phyloP scores from a whole-genome alignment of 1,140 invertebrate species.

The Sogatella furcifera region DNA sequence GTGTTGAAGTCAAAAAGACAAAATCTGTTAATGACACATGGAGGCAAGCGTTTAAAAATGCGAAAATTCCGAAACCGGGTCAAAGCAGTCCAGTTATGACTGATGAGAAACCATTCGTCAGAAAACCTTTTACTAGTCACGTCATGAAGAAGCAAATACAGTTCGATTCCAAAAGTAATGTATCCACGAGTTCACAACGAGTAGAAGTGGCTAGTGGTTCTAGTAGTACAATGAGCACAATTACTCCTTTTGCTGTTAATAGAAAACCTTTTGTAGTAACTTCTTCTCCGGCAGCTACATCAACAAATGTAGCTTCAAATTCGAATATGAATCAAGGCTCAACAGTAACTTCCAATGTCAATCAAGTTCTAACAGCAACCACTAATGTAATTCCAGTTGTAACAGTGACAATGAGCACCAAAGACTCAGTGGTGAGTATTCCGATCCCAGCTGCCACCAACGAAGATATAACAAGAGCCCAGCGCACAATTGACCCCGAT shows the following conservation, averaged over 20 bases:
- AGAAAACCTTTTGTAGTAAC: too few species aligned
- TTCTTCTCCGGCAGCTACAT: too few species aligned
- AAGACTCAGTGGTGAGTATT: background rate
- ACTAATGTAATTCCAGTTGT: background rate
- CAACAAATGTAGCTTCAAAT: too few species aligned
- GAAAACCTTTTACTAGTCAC: constrained; percentile 15
- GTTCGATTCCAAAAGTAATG: background rate
- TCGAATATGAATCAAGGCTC: too few species aligned
- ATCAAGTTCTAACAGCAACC: background rate
- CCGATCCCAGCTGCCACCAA: background rate
- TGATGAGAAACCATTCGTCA: constrained; percentile 15
- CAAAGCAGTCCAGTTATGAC: constrained; percentile 14
- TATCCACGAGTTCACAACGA: too few species aligned
- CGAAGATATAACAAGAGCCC: too few species aligned
- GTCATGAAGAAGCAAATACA: background rate
- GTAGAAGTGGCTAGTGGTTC: too few species aligned
- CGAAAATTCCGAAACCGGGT: constrained; percentile 24
- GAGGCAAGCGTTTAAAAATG: constrained; percentile 25
- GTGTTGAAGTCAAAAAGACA: constrained; percentile 1
- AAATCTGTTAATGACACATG: constrained; percentile 22
- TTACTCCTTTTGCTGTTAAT: too few species aligned
- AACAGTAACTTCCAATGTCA: background rate
- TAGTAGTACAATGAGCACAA: too few species aligned
- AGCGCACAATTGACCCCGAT: background rate
- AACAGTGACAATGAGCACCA: background rate